A percentile compares a stretch with the other conserved stretches of the same genome.
Evolutionary conservation across 2,888 invertebrate genomes (phyloP).

Genomic region (Caenorhabditis sp.): DNA sequence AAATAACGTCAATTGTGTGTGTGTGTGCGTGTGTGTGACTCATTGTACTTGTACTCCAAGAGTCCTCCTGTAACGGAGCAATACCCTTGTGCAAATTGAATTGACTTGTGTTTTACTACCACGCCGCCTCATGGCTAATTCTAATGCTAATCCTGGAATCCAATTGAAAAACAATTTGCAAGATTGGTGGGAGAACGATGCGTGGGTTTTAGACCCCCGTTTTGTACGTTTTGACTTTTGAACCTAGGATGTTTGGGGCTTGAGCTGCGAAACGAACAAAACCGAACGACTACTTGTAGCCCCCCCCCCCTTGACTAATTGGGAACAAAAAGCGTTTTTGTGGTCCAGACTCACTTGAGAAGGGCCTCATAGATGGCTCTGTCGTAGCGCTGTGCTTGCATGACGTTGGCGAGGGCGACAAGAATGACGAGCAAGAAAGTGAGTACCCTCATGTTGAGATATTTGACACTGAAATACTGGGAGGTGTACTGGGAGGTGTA

Average conservation of each 20-base stretch:
- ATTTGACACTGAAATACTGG: constrained; percentile 52
- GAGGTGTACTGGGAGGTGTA: not conserved
- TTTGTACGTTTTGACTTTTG: constrained; percentile 8
- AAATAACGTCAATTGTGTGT: constrained; percentile 19
- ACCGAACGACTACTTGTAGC: no score
- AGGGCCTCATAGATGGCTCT: constrained; percentile 64
- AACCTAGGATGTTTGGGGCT: constrained; percentile 5
- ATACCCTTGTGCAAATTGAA: no score
- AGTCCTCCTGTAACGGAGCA: no score
- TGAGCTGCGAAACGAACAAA: not conserved
- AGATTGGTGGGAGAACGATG: constrained; percentile 7
- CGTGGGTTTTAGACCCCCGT: not conserved
- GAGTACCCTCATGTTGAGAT: constrained; percentile 67
- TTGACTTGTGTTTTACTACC: no score
- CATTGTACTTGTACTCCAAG: no score
- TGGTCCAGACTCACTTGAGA: constrained; percentile 57
- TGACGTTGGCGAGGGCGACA: constrained; percentile 56
- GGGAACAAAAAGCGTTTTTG: not conserved
- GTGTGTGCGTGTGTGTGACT: no score
- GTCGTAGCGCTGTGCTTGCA: constrained; percentile 60
- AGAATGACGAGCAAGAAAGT: constrained; percentile 58
- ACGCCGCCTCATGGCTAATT: no score
- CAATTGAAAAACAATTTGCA: constrained; percentile 34
- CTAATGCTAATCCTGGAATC: not conserved
- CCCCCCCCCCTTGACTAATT: no score